Percentiles rank a stretch among this genome's conserved stretches.
phyloP scores from a whole-genome alignment of 2,113 vertebrate genomes.

The Brachirus orientalis region DNA sequence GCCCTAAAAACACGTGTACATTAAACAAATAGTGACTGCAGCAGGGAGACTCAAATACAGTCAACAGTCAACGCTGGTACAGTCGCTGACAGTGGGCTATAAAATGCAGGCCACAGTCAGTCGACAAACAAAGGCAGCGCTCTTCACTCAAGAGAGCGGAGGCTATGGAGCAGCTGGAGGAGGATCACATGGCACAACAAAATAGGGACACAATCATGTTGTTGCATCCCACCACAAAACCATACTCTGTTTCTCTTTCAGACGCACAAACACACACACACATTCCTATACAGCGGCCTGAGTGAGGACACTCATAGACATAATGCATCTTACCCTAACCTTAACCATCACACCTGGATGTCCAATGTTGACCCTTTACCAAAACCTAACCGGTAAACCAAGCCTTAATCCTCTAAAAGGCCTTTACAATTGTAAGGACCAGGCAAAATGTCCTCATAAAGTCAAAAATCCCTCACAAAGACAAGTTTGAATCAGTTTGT shows the following conservation, averaged over 20 bases:
- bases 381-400: too few species aligned
- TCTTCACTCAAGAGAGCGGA: constrained; percentile 54
- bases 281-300: too few species aligned
- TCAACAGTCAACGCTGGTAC: constrained; percentile 34
- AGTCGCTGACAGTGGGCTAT: constrained; percentile 42
- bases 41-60: constrained; percentile 52
- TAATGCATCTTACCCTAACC: too few species aligned
- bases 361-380: too few species aligned
- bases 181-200: constrained; percentile 61
- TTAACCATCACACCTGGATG: too few species aligned
- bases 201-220: constrained; percentile 54
- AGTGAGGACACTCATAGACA: too few species aligned
- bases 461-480: too few species aligned
- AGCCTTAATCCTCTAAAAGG: too few species aligned
- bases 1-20: constrained; percentile 18
- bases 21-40: constrained; percentile 43
- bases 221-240: constrained; percentile 46
- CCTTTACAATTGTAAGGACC: too few species aligned
- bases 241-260: constrained; percentile 23
- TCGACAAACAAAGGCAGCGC: constrained; percentile 57
- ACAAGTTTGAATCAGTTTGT: too few species aligned
- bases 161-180: constrained; percentile 57
- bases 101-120: constrained; percentile 55
- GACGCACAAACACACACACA: not conserved
- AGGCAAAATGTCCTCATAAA: too few species aligned